Conservation (phyloP, 2,113 vertebrate species). For the Xerus inauris region DNA sequence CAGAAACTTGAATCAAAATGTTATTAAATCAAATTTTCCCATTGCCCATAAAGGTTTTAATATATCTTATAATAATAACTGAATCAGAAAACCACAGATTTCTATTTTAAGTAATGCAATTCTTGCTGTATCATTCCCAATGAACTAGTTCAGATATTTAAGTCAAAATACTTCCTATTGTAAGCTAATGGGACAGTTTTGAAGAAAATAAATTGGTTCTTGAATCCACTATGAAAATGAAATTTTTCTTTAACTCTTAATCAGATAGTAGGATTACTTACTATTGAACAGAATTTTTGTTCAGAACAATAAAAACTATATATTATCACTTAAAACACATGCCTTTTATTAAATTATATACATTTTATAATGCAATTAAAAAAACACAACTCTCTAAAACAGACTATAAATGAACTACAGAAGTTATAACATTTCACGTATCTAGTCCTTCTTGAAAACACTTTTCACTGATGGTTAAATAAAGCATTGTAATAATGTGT, state of each 20-base stretch:
- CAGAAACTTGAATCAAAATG: neutral
- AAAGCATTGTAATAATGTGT: accelerated
- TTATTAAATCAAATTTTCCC: neutral
- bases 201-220: slow-evolving; percentile 16
- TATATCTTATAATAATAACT: neutral
- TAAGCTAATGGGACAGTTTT: neutral
- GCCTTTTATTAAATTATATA: neutral
- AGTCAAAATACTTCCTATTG: neutral
- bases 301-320: neutral
- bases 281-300: neutral
- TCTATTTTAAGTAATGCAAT: neutral
- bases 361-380: neutral
- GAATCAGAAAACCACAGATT: neutral
- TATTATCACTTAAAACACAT: neutral
- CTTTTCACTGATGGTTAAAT: neutral
- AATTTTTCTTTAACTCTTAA: neutral
- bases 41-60: neutral
- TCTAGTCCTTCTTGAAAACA: neutral
- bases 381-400: neutral
- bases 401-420: neutral
- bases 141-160: neutral
- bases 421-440: neutral
- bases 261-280: neutral
- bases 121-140: neutral
- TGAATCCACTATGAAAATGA: neutral